These are phyloP conservation scores for Anolis carolinensis DNA, from an alignment of 2,113 vertebrate genomes.

Conservation along the genomic window DNA sequence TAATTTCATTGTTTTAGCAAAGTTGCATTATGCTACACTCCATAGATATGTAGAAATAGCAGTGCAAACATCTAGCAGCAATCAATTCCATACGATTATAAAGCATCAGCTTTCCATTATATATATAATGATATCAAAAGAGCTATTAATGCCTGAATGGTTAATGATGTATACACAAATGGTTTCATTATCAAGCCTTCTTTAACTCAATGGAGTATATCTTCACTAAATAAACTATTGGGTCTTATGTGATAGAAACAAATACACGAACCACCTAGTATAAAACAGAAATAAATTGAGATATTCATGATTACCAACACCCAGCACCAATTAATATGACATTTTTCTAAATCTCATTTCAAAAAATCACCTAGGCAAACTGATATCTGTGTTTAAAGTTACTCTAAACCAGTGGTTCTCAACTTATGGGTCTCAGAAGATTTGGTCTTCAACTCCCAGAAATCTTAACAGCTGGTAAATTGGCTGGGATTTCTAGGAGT, in stretches of 20 bases:
- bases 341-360: constrained; percentile 13
- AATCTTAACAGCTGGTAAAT: no score
- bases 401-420: no score
- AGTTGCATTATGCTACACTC: background rate
- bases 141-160: constrained; percentile 9
- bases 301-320: background rate
- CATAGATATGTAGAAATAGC: constrained; percentile 15
- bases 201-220: constrained; percentile 27
- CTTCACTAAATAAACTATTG: constrained; percentile 19
- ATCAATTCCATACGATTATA: background rate
- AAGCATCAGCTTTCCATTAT: constrained; percentile 47
- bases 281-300: constrained; percentile 23
- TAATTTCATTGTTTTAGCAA: background rate
- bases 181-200: constrained; percentile 42
- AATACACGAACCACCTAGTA: background rate
- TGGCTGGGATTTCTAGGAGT: no score
- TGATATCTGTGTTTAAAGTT: no score
- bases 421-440: no score
- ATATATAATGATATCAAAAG: constrained; percentile 35
- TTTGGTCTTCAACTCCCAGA: no score
- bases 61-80: background rate
- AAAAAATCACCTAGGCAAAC: background rate
- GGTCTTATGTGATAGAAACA: constrained; percentile 2
- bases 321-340: background rate
- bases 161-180: constrained; percentile 46